A percentile compares a stretch with the other conserved stretches of the same genome.
phyloP scores from a whole-genome alignment of 2,888 invertebrate genomes.

The Cephus runcator region DNA sequence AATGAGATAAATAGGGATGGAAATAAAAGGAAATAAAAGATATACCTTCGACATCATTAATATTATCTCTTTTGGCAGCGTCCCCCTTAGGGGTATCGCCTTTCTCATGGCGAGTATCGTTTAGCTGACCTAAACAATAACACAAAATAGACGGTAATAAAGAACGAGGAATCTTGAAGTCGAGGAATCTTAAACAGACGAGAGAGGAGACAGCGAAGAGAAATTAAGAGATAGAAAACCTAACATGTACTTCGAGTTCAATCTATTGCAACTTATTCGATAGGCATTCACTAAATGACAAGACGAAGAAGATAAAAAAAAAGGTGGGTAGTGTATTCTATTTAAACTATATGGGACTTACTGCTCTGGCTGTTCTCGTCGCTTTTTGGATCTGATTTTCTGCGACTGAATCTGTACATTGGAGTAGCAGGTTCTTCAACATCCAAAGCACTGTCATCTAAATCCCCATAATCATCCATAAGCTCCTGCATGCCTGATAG shows the following conservation, averaged over 20 bases:
- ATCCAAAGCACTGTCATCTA: constrained; percentile 58
- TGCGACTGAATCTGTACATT: constrained; percentile 56
- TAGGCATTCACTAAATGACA: neutral
- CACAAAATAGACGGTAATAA: constrained; percentile 14
- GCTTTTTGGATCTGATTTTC: constrained; percentile 55
- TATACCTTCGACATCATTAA: constrained; percentile 59
- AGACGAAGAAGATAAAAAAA: neutral
- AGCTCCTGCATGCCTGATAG: constrained; percentile 47
- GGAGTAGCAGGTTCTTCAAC: constrained; percentile 52
- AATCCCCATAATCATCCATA: constrained; percentile 54
- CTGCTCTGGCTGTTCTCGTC: constrained; percentile 59
- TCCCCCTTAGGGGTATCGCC: constrained; percentile 55
- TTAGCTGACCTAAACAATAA: constrained; percentile 59
- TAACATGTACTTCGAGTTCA: neutral
- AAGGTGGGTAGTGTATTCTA: neutral
- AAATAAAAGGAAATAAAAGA: constrained; percentile 42
- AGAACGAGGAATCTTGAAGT: neutral
- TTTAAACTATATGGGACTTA: constrained; percentile 36
- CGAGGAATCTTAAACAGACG: too few species aligned
- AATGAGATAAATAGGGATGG: too few species aligned
- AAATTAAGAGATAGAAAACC: too few species aligned
- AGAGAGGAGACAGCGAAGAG: too few species aligned
- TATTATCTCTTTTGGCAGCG: constrained; percentile 56
- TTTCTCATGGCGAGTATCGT: constrained; percentile 57
- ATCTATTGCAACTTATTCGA: neutral